phyloP scores from a whole-genome alignment of 2,888 invertebrate species.

The Andrena marginata region DNA sequence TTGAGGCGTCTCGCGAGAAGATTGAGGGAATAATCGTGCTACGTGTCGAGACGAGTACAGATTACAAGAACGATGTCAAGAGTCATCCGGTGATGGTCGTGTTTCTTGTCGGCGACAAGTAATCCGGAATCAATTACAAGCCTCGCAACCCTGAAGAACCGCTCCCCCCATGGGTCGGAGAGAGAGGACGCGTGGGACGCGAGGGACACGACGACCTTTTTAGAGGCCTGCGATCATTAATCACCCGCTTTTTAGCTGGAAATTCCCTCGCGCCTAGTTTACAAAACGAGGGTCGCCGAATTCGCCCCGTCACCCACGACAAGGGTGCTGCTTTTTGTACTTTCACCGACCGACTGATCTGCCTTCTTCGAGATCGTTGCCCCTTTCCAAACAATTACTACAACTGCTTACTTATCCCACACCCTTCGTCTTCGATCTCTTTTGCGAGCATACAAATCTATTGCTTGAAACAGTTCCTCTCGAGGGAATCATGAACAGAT shows the following conservation, averaged over 20 bases:
- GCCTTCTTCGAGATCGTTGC: slow-evolving; percentile 51
- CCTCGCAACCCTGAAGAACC: slow-evolving; percentile 74
- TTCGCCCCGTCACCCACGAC: slow-evolving; percentile 81
- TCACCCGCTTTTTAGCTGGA: slow-evolving; percentile 83
- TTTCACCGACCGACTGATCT: slow-evolving; percentile 54
- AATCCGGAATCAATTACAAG: slow-evolving; percentile 81
- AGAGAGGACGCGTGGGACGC: slow-evolving; percentile 44
- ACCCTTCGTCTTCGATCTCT: not conserved
- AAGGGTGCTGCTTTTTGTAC: slow-evolving; percentile 77
- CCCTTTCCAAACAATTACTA: slow-evolving; percentile 39
- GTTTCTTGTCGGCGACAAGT: slow-evolving; percentile 73
- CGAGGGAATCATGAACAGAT: too few relatives aligned
- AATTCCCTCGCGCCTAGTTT: slow-evolving; percentile 84
- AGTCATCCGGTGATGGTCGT: slow-evolving; percentile 67
- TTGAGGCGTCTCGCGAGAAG: not conserved
- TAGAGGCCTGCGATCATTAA: slow-evolving; percentile 81
- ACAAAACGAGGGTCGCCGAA: slow-evolving; percentile 82
- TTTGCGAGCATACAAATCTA: not conserved
- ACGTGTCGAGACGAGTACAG: slow-evolving; percentile 48
- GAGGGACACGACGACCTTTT: slow-evolving; percentile 68
- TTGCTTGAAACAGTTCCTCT: not conserved
- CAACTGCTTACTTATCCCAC: slow-evolving; percentile 26
- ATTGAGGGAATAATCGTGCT: slow-evolving; percentile 8
- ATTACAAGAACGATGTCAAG: slow-evolving; percentile 61
- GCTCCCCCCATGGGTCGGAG: slow-evolving; percentile 30